Base-by-base conservation (phyloP, 2,113 vertebrate species). In the Narcine bancroftii region DNA sequence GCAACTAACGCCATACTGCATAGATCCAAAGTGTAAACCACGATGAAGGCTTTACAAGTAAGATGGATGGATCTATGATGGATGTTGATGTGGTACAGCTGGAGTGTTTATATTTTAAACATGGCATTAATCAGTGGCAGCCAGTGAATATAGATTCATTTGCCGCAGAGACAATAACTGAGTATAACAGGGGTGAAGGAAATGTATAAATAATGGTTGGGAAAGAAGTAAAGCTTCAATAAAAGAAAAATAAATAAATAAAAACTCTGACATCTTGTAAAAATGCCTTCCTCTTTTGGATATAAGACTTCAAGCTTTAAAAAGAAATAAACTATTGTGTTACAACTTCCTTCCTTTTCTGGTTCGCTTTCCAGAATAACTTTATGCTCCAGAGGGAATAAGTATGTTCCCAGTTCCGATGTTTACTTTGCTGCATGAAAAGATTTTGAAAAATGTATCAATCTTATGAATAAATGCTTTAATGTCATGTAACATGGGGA, bases 101-200 rank as follows among this genome's bases (percentile, higher is more conserved):
- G 53, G 81, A 19, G 13, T 60, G 50, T 33, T 81, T 85, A 60
- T 17, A 85, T 85, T 85, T 85, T 85, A 60, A 85, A 85, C 53
- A n/a, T 85, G 81, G 33, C 13, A 60, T 60, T 36, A 85, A 85
- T 85, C 81, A 85, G 53, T 36, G 33, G 53, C 50, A 21, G 50
- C 7, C 29, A 60, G 15, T 60, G 50, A 85, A 85, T 19, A 60
- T 60, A 60, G 47, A n/a, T 36, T 24, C 81, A 36, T 19, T n/a
- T 33, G n/a, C 33, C 81, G 36, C n/a, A 85, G 81, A 60, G 53
- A 21, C 66, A 85, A 60, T 36, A 36, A 56, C 6, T 6, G 50
- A 17, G 5, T 36, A 85, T 60, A 50, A 36, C 81, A 85, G 81
- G 56, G 50, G 50, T 15, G 56, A 60, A 85, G 50, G 81, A 85